These are phyloP conservation scores for Eupeodes corollae DNA, from an alignment of 1,140 invertebrate species.

Conservation along the genomic window DNA sequence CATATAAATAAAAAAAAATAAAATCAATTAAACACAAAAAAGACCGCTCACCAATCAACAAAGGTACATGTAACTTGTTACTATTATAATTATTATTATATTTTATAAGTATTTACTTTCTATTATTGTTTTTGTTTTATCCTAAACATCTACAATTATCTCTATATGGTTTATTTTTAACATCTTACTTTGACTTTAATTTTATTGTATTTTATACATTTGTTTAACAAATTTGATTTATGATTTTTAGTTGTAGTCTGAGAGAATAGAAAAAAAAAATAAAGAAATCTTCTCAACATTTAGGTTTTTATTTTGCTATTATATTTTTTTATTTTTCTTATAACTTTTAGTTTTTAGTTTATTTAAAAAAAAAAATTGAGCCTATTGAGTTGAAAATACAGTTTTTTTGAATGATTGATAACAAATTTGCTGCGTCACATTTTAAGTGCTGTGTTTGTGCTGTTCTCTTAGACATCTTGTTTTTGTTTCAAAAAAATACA, in stretches of 20 bases:
- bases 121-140: constrained; percentile 10
- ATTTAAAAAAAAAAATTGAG: no score
- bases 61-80: constrained; percentile 32
- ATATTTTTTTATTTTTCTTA: no score
- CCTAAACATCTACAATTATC: not conserved
- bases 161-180: not conserved
- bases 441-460: not conserved
- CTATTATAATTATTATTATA: constrained; percentile 13
- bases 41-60: constrained; percentile 37
- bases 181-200: not conserved
- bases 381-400: not conserved
- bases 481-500: not conserved
- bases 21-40: constrained; percentile 15
- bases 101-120: constrained; percentile 12
- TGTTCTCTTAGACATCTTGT: not conserved
- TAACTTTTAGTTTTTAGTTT: no score
- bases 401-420: not conserved
- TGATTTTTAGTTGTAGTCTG: no score
- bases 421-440: not conserved
- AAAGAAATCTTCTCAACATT: no score
- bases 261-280: no score
- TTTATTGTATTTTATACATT: not conserved
- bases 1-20: constrained; percentile 18
- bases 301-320: no score
- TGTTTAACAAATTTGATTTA: constrained; percentile 3